phyloP scores from a whole-genome alignment of 2,113 vertebrate species.

The Myxocyprinus asiaticus region DNA sequence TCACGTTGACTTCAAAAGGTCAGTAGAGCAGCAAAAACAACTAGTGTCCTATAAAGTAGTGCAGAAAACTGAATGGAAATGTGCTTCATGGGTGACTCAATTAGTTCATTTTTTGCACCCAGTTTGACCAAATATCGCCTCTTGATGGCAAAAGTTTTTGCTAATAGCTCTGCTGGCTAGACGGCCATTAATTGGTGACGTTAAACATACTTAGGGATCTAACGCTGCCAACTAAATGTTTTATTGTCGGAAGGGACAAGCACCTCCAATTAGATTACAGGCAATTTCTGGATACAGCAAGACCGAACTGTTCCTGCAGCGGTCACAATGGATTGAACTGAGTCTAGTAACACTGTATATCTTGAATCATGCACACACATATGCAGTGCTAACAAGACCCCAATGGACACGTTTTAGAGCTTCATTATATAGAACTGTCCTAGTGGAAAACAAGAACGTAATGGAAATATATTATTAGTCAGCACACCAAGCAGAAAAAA shows the following conservation, averaged over 20 bases:
- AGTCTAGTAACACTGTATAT: constrained; percentile 6
- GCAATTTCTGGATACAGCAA: constrained; percentile 20
- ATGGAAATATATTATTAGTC: constrained; percentile 24
- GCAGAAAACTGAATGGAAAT: neutral
- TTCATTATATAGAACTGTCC: constrained; percentile 31
- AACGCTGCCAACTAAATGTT: neutral
- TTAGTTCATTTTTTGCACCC: neutral
- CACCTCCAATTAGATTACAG: constrained; percentile 24
- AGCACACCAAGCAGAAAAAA: constrained; percentile 21
- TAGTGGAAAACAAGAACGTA: constrained; percentile 11
- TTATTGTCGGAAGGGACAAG: constrained; percentile 15
- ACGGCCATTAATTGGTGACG: neutral
- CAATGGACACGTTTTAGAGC: constrained; percentile 8
- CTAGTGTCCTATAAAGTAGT: neutral
- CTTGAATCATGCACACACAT: neutral
- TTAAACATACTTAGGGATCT: neutral
- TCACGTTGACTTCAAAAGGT: neutral
- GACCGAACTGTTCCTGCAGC: neutral
- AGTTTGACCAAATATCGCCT: neutral
- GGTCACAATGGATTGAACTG: neutral
- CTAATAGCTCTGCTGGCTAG: neutral
- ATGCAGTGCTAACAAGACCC: constrained; percentile 23
- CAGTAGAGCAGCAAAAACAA: neutral
- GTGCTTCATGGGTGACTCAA: no score
- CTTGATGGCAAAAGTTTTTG: neutral